Base-by-base conservation (phyloP, 2,888 invertebrate genomes). In the Marasmarcha lunaedactyla region DNA sequence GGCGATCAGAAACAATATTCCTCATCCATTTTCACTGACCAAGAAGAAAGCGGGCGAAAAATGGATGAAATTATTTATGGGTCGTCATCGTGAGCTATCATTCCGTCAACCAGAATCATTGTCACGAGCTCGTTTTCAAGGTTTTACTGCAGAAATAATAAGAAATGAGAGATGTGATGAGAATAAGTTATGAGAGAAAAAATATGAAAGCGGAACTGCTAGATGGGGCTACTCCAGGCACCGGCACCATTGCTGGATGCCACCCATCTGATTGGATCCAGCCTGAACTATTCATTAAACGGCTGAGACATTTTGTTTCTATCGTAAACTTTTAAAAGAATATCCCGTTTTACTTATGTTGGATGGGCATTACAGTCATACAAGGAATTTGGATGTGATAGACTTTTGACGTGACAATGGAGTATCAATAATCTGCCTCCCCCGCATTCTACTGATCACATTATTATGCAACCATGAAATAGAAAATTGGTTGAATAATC, bases 301-400 rank as follows among this genome's bases (percentile, higher is more conserved):
- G 44, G 44, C 20, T 42, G 11, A 34, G 30, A 30, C 30, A 30
- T 30, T 30, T 30, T 10, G 30, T 30, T 4, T 30, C 30, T 30
- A 30, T 30, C 30, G 44, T 45, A 37, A 48, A 46, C 46, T 49
- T 20, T 43, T 47, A 30, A 40, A 44, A 37, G 50, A 49, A 42
- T 42, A 47, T 15, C 49, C 48, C 39, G 43, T 53, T 30, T 30
- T 52, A 33, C 40, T 52, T 12, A 13, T 51, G 26, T 40, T 52
- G 15, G 54, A 56, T 44, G 54, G 52, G 14, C 52, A 51, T 42
- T 42, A 38, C 40, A 47, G 46, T 30, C 51, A 51, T 40, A 45
- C 46, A 37, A 38, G 44, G 36, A 50, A 47, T 38, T 20, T 50
- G 6, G 43, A 49, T 6, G 35, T 46, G 15, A 41, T 50, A 14